Base-by-base conservation (phyloP, 2,113 vertebrate genomes). In the Thomomys bottae region DNA sequence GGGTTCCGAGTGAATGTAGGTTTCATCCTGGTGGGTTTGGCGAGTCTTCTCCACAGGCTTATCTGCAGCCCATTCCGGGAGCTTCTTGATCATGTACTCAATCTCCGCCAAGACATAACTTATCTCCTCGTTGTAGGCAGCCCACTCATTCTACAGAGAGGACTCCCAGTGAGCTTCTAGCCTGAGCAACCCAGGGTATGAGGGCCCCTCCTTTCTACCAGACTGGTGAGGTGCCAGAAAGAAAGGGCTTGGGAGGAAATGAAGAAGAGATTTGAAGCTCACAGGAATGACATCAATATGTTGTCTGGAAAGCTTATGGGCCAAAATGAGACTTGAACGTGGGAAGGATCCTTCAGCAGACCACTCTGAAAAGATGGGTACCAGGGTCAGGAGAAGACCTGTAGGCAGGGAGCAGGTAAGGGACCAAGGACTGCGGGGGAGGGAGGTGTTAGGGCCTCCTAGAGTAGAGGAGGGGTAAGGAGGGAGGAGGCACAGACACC, bases 1-100 rank as follows among this genome's bases (percentile, higher is more conserved):
- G 0, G 99, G 99, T 96, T 99, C 98, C 0, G 96, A 96, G 92
- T 96, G 95, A 88, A 99, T 86, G 12, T 98, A 99, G 4, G 97
- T 97, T 72, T 99, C 98, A 0, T 99, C 98, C 1, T 95, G 89
- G 26, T 99, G 72, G 0, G 97, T 99, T 90, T 98, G 87, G 28
- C 98, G 24, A 68, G 95, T 98, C 98, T 96, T 99, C 80, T 98
- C 96, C 28, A 98, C 98, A 0, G 96, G 95, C 40, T 97, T 97
- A 0, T 99, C 98, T 5, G 96, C 97, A 0, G 97, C 96, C 99
- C 99, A 99, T 3, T 98, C 94, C 0, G 96, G 92, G 59, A 99
- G 97, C 12, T 98, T 98, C n/a, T 98, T 96, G 80, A 98, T 59
- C 0, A 94, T 86, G 94, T 98, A 67, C 0, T 97, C 96, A 57